Conservation (phyloP, 2,888 invertebrate genomes). For the Cephonodes hylas region DNA sequence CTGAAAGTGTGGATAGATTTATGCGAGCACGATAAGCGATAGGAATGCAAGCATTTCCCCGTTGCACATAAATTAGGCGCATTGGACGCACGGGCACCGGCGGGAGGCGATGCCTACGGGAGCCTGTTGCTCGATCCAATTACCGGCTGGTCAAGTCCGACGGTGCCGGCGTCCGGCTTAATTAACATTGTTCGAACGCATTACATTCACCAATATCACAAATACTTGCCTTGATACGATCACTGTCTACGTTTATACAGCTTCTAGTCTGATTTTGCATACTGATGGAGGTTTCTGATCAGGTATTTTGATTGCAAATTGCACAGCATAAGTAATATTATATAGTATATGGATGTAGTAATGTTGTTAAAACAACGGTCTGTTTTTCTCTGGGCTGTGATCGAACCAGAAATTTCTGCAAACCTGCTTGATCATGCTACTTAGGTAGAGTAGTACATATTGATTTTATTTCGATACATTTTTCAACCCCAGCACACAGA, state of each 20-base stretch:
- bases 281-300: too few species aligned
- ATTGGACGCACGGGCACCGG: neutral
- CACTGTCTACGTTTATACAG: neutral
- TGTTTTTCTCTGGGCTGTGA: too few species aligned
- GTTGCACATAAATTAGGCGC: neutral
- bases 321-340: too few species aligned
- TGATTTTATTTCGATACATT: too few species aligned
- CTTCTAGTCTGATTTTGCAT: neutral
- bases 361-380: too few species aligned
- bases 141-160: conserved; percentile 21
- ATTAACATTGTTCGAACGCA: conserved; percentile 41
- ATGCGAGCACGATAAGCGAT: neutral
- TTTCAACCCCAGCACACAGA: too few species aligned
- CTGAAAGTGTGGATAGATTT: neutral
- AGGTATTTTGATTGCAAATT: too few species aligned
- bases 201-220: conserved; percentile 31
- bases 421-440: too few species aligned
- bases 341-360: too few species aligned
- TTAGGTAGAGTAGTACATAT: too few species aligned
- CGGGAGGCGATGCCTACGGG: conserved; percentile 22
- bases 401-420: too few species aligned
- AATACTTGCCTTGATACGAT: conserved; percentile 28
- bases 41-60: neutral
- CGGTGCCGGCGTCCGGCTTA: conserved; percentile 28
- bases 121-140: conserved; percentile 47